Evolutionary conservation across 2,113 vertebrate species (phyloP).

Genomic region (Oenanthe oenanthe): DNA sequence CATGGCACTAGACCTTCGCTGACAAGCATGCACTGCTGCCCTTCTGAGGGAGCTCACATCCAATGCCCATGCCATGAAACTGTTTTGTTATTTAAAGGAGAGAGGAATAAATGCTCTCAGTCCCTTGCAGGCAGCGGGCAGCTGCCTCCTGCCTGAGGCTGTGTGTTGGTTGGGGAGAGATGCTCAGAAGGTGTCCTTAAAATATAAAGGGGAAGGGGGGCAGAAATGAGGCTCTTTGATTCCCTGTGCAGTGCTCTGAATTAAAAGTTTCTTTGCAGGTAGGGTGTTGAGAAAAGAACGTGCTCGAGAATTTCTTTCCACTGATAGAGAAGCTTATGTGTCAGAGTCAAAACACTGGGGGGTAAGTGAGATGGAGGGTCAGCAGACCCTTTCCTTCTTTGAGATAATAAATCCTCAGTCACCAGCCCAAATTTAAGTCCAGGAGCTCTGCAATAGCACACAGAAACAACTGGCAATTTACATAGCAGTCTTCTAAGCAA

Average conservation of each 20-base stretch:
- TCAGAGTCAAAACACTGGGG: not conserved
- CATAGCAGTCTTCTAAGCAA: not conserved
- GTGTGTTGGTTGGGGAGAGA: not conserved
- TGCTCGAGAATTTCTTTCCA: not conserved
- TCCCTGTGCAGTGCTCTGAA: not conserved
- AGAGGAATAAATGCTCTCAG: not conserved
- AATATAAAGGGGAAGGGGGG: not conserved
- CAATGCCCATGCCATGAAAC: not conserved
- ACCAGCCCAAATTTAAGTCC: not conserved
- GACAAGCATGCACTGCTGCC: not conserved
- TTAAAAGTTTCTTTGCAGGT: constrained; percentile 51
- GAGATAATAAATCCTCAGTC: not conserved
- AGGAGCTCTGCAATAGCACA: not conserved
- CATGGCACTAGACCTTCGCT: not conserved
- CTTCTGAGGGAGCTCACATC: not conserved
- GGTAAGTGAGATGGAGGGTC: not conserved
- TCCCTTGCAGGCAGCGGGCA: not conserved
- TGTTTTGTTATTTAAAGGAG: not conserved
- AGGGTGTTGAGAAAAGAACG: not conserved
- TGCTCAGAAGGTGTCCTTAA: not conserved
- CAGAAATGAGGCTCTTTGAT: not conserved
- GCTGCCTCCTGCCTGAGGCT: not conserved
- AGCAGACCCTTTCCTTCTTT: not conserved
- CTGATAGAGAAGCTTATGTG: not conserved
- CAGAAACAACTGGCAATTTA: constrained; percentile 41